phyloP scores from a whole-genome alignment of 2,113 vertebrate species.

The Cyprinus carpio region DNA sequence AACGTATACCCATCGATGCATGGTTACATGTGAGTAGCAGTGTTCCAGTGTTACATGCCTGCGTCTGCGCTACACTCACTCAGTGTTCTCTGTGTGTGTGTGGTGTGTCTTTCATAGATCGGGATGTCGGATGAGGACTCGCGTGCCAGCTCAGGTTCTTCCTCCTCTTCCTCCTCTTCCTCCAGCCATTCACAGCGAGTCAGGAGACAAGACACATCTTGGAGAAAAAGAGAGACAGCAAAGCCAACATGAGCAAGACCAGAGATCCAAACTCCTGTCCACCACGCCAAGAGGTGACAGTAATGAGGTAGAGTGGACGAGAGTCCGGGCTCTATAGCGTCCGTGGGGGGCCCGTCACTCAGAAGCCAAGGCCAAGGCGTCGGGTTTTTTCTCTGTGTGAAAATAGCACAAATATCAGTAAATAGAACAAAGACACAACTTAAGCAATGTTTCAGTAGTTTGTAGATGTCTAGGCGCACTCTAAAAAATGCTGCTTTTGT shows the following conservation, averaged over 20 bases:
- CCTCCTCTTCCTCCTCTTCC: conserved; percentile 87
- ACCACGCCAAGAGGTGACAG: conserved; percentile 92
- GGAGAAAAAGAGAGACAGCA: conserved; percentile 92
- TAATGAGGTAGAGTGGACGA: no score
- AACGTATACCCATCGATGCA: no score
- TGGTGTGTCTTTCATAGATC: conserved; percentile 71
- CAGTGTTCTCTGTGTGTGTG: no score
- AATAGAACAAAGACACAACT: no score
- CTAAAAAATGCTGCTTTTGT: no score
- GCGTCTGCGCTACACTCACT: not conserved
- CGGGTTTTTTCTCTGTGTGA: no score
- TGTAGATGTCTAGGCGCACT: no score
- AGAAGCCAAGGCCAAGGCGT: no score
- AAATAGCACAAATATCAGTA: no score
- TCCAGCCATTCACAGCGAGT: conserved; percentile 85
- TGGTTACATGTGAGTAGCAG: not conserved
- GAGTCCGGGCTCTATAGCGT: no score
- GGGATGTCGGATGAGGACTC: conserved; percentile 99
- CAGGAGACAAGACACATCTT: conserved; percentile 78
- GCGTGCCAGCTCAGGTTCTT: conserved; percentile 95
- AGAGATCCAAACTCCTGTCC: conserved; percentile 94
- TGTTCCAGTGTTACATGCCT: not conserved
- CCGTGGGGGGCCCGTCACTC: not conserved
- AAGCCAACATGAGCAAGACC: conserved; percentile 97
- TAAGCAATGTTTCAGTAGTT: no score